A percentile compares a stretch with the other conserved stretches of the same genome.
phyloP scores from a whole-genome alignment of 2,113 vertebrate genomes.

The Megaceryle torquata region DNA sequence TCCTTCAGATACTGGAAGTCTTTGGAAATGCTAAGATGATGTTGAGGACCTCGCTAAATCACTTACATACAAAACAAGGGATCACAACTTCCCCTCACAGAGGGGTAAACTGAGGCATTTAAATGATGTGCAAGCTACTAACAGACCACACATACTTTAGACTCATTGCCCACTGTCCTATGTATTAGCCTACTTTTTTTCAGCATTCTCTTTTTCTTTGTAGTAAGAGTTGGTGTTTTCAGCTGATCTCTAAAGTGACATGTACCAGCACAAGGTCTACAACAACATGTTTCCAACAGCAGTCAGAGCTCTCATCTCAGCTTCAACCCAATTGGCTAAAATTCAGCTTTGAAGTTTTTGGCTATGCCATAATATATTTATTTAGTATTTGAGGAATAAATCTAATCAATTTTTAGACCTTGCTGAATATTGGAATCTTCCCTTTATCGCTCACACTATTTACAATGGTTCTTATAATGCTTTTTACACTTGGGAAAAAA shows the following conservation, averaged over 20 bases:
- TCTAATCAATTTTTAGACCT: constrained; percentile 13
- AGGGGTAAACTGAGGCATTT: neutral
- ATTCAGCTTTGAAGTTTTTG: neutral
- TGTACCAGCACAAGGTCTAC: neutral
- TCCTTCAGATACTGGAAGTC: neutral
- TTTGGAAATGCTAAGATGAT: neutral
- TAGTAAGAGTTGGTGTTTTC: neutral
- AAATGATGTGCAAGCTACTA: neutral
- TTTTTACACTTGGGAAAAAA: neutral
- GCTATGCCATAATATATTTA: neutral
- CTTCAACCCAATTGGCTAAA: neutral
- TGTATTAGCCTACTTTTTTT: neutral
- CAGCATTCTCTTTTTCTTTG: neutral
- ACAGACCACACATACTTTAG: neutral
- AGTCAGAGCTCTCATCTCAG: neutral
- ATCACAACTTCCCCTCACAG: neutral
- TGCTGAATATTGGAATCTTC: neutral
- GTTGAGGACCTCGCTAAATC: neutral
- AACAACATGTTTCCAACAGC: neutral
- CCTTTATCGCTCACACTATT: neutral
- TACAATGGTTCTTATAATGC: neutral
- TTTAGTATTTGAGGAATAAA: constrained; percentile 2
- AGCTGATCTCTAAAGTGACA: neutral
- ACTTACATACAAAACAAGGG: neutral
- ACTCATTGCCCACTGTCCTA: neutral